phyloP scores from a whole-genome alignment of 2,113 vertebrate genomes.

The Anarrhichthys ocellatus region DNA sequence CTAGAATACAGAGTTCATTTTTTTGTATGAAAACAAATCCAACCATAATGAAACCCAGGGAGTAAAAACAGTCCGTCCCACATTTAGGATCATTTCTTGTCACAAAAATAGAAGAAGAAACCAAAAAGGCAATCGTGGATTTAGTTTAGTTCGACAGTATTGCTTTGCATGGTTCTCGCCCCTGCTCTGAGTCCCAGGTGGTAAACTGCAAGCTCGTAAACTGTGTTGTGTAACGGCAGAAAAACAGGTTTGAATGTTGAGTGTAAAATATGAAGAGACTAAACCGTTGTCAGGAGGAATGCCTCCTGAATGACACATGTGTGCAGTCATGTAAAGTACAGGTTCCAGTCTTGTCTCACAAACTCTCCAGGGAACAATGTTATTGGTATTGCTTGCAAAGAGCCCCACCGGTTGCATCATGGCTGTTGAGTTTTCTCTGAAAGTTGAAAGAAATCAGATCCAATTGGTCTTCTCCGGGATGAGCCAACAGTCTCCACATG shows the following conservation, averaged over 20 bases:
- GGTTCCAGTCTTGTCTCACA: conserved; percentile 33
- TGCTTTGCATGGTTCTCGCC: neutral
- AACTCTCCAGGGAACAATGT: conserved; percentile 2
- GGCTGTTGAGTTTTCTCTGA: conserved; percentile 8
- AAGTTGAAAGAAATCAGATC: conserved; percentile 35
- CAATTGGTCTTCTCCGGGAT: neutral
- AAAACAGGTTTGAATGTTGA: conserved; percentile 74
- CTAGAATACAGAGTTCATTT: conserved; percentile 16
- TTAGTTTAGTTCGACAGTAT: neutral
- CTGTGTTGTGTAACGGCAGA: conserved; percentile 58
- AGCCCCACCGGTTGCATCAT: conserved; percentile 38
- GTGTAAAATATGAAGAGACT: conserved; percentile 16
- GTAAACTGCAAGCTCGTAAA: conserved; percentile 27
- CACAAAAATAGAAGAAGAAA: neutral
- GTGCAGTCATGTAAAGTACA: conserved; percentile 53
- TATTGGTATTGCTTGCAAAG: conserved; percentile 11
- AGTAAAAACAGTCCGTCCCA: neutral
- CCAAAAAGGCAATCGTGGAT: neutral
- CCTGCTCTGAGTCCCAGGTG: conserved; percentile 17
- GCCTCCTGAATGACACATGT: conserved; percentile 47
- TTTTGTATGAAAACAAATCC: conserved; percentile 20
- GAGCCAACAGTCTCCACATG: conserved; percentile 30
- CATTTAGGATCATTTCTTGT: neutral
- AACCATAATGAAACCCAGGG: neutral
- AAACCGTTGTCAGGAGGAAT: conserved; percentile 57